Evolutionary conservation across 2,797 vertebrate genomes (phyloP).

Genomic region (Danio aesculapii): DNA sequence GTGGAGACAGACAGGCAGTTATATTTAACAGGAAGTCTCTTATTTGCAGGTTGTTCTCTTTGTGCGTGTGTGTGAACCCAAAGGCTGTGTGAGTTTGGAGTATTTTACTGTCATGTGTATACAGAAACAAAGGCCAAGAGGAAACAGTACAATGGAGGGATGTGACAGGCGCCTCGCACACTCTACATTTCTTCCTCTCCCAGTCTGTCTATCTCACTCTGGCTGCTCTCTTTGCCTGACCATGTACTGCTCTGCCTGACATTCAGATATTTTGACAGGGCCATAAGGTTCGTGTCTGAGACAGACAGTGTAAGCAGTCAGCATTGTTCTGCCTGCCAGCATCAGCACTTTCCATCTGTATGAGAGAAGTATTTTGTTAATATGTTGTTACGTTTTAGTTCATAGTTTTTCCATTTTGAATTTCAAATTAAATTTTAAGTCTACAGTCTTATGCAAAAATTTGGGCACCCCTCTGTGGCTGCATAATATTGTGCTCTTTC

Average conservation of each 20-base stretch:
- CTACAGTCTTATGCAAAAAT: too few relatives aligned
- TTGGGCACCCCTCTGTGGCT: too few relatives aligned
- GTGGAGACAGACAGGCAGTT: background rate
- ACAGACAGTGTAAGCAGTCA: slow-evolving; percentile 35
- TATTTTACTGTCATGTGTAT: slow-evolving; percentile 34
- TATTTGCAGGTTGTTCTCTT: slow-evolving; percentile 16
- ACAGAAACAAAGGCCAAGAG: slow-evolving; percentile 63
- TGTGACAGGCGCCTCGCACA: slow-evolving; percentile 66
- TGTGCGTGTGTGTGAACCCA: background rate
- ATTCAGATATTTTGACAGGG: slow-evolving; percentile 43
- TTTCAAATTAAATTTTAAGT: background rate
- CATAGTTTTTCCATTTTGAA: background rate
- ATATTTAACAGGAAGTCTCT: slow-evolving; percentile 39
- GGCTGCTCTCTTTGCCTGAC: slow-evolving; percentile 34
- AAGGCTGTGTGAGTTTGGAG: background rate
- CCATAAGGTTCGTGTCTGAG: slow-evolving; percentile 40
- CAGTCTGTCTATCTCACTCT: slow-evolving; percentile 17
- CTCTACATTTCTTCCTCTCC: slow-evolving; percentile 43
- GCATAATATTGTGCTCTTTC: too few relatives aligned
- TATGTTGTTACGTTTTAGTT: background rate
- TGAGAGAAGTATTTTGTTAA: background rate
- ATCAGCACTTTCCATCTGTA: slow-evolving; percentile 42
- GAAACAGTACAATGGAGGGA: slow-evolving; percentile 81
- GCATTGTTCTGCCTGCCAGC: slow-evolving; percentile 30
- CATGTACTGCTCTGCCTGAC: slow-evolving; percentile 28